Conservation (phyloP, 2,113 vertebrate species). For the Brachyhypopomus gauderio region DNA sequence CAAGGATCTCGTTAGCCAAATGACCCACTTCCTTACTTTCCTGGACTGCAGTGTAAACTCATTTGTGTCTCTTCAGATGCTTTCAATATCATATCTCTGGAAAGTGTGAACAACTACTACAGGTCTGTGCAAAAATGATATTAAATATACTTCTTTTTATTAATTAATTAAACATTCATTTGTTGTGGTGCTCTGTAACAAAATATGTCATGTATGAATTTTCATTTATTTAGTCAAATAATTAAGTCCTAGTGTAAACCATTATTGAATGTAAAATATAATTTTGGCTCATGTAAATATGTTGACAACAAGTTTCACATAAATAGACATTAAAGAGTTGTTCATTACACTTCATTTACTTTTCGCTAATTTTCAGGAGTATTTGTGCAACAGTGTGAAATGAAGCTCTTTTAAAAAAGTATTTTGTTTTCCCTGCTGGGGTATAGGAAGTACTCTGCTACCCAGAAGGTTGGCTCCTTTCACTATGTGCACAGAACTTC, state of each 20-base stretch:
- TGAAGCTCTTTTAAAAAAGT: not conserved
- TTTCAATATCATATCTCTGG: conserved; percentile 89
- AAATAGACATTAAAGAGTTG: too few species aligned
- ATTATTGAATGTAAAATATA: not conserved
- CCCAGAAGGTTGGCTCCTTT: conserved; percentile 88
- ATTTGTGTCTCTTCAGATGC: conserved; percentile 80
- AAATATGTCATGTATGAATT: not conserved
- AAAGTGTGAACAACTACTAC: conserved; percentile 92
- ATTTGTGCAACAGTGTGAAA: too few species aligned
- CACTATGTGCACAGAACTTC: conserved; percentile 87
- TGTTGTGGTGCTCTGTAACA: not conserved
- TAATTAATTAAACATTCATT: not conserved
- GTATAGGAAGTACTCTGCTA: conserved; percentile 90
- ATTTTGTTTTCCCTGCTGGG: conserved; percentile 52
- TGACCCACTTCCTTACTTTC: not conserved
- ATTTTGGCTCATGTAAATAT: not conserved
- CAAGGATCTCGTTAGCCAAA: conserved; percentile 10
- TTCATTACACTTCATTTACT: too few species aligned
- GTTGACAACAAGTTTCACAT: not conserved
- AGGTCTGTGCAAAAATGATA: conserved; percentile 75
- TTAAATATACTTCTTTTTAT: not conserved
- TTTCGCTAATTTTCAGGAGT: too few species aligned
- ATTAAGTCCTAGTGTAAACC: not conserved
- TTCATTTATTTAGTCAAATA: not conserved
- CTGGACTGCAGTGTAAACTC: not conserved